Evolutionary conservation across 1,140 invertebrate genomes (phyloP).

Genomic region (Helicoverpa armigera): DNA sequence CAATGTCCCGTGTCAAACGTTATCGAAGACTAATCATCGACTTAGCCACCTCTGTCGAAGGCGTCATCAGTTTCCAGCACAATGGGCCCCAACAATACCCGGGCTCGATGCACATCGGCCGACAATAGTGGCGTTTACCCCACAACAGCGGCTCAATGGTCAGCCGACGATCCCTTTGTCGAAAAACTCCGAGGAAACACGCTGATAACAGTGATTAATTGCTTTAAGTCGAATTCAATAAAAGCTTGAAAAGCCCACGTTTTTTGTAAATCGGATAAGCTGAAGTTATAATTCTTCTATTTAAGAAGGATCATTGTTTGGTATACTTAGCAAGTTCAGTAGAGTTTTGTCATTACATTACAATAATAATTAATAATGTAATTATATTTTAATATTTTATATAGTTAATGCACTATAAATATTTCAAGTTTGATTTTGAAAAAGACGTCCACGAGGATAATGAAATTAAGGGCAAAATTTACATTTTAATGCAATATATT

Average conservation of each 20-base stretch:
- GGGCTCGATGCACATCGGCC: slow-evolving; percentile 58
- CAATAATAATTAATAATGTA: no score
- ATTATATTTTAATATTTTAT: background rate
- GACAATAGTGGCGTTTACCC: slow-evolving; percentile 76
- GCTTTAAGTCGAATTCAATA: slow-evolving; percentile 83
- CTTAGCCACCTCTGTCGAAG: slow-evolving; percentile 65
- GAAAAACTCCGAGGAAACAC: slow-evolving; percentile 78
- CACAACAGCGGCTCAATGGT: slow-evolving; percentile 74
- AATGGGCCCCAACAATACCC: slow-evolving; percentile 76
- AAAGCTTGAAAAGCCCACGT: slow-evolving; percentile 64
- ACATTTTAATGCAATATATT: slow-evolving; percentile 5
- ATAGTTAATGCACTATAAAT: background rate
- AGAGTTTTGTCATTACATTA: background rate
- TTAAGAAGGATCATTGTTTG: slow-evolving; percentile 44
- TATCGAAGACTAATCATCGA: slow-evolving; percentile 76
- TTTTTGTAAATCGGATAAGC: slow-evolving; percentile 66
- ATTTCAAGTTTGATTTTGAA: background rate
- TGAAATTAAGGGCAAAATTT: slow-evolving; percentile 2
- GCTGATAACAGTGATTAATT: slow-evolving; percentile 85
- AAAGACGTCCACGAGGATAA: background rate
- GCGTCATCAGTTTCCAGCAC: slow-evolving; percentile 75
- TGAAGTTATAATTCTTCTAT: slow-evolving; percentile 55
- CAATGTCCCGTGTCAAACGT: background rate
- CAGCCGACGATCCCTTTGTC: slow-evolving; percentile 70
- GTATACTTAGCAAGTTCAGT: no score